Evolutionary conservation across 2,113 vertebrate species (phyloP).

Genomic region (Phodopus roborovskii): DNA sequence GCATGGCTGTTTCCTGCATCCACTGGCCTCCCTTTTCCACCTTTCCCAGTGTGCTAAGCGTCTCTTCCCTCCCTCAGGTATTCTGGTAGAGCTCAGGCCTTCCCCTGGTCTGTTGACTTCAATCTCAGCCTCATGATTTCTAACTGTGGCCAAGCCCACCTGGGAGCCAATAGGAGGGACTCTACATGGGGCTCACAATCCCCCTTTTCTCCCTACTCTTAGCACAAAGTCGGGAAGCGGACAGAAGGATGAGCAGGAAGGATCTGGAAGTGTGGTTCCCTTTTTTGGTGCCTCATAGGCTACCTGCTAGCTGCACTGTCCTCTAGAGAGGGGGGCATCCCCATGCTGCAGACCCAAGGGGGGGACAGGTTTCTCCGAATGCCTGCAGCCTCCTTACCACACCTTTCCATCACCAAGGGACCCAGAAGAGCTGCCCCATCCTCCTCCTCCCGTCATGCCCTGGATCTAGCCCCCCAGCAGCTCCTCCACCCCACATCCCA

Average conservation of each 20-base stretch:
- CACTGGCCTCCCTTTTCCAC: neutral
- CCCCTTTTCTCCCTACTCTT: fast-evolving
- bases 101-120: neutral
- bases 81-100: neutral
- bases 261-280: neutral
- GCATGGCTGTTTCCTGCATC: neutral
- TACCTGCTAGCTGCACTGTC: neutral
- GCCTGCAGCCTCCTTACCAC: neutral
- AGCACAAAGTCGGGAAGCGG: no score
- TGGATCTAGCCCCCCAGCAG: neutral
- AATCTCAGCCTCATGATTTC: neutral
- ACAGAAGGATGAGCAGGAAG: neutral
- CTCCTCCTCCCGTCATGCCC: neutral
- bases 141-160: fast-evolving
- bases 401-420: neutral
- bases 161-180: neutral
- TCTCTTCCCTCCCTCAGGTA: neutral
- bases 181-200: neutral
- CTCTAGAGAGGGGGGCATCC: neutral
- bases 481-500: neutral
- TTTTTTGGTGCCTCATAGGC: neutral
- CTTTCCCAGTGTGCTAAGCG: neutral
- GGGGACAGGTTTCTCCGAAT: neutral
- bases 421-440: no score
- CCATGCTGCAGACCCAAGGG: neutral